Evolutionary conservation across 2,113 vertebrate genomes (phyloP).

Genomic region (Onychostruthus taczanowskii): DNA sequence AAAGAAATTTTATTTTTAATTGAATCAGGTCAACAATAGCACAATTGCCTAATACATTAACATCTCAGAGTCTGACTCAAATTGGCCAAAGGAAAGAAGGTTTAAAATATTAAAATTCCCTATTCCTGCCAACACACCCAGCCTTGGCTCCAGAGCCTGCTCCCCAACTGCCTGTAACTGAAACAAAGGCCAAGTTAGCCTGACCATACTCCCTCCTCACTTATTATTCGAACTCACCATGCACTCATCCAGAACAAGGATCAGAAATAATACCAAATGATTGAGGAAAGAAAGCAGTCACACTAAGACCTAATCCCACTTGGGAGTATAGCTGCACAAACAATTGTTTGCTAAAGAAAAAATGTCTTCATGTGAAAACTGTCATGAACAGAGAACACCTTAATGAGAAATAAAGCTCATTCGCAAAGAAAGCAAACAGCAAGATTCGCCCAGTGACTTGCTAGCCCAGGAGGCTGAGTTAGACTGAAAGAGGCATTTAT

Average conservation of each 20-base stretch:
- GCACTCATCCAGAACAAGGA: neutral
- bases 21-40: neutral
- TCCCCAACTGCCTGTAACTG: neutral
- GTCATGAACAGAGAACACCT: neutral
- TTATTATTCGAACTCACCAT: neutral
- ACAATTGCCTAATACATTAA: conserved; percentile 27
- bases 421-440: neutral
- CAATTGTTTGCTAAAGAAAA: conserved; percentile 26
- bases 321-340: neutral
- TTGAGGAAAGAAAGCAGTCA: neutral
- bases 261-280: conserved; percentile 43
- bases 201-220: neutral
- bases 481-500: neutral
- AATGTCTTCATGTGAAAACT: neutral
- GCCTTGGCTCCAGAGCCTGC: neutral
- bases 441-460: neutral
- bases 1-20: conserved; percentile 21
- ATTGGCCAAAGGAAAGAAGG: conserved; percentile 18
- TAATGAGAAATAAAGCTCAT: neutral
- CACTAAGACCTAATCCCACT: neutral
- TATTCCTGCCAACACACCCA: conserved; percentile 22
- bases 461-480: neutral
- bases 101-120: conserved; percentile 62
- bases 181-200: conserved; percentile 23
- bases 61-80: neutral